Evolutionary conservation across 2,888 invertebrate species (phyloP), one percentile per base, ranked within the genome.

Genomic region (Conomelus anceps): DNA sequence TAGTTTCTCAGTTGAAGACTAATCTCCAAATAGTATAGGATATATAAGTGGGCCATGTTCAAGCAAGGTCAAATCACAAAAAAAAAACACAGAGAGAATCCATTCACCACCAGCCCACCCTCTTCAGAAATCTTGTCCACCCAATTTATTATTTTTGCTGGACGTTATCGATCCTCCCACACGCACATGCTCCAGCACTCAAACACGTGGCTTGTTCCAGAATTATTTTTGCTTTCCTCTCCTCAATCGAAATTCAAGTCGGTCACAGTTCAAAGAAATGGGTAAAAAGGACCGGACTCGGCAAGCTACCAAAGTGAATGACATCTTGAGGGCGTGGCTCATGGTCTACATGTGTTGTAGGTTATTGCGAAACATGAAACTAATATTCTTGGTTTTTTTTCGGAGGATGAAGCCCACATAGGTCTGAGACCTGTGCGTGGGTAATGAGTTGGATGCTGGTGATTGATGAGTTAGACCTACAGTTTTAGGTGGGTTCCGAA

Each of bases 141-240:
- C 63, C 63, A 63, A 63, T 63, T 63, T 63, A 63, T 63, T 63
- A 63, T 63, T 63, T 63, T 63, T n/a, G 63, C n/a, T n/a, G n/a
- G n/a, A 13, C 63, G 63, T 22, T 20, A 23, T 85, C 24, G 22
- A 23, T 85, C 86, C 34, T 26, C 89, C 24, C 89, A 89, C 88
- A 88, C 88, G 84, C 88, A 88, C 88, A 88, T 84, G 85, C 89
- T 85, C 89, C 85, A 86, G 34, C 89, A 89, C 89, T 29, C 89
- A 89, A 86, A 86, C 89, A 89, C 89, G 29, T 63, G 63, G 20
- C 63, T 1, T 63, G n/a, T n/a, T n/a, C n/a, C n/a, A n/a, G n/a
- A 63, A 13, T 63, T 63, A 63, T 63, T 63, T 63, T n/a, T 63
- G 63, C 63, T 7, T 63, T n/a, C 63, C 20, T 63, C 63, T n/a